Conservation (phyloP, 2,888 invertebrate genomes). For the Lasioglossum villosulum region DNA sequence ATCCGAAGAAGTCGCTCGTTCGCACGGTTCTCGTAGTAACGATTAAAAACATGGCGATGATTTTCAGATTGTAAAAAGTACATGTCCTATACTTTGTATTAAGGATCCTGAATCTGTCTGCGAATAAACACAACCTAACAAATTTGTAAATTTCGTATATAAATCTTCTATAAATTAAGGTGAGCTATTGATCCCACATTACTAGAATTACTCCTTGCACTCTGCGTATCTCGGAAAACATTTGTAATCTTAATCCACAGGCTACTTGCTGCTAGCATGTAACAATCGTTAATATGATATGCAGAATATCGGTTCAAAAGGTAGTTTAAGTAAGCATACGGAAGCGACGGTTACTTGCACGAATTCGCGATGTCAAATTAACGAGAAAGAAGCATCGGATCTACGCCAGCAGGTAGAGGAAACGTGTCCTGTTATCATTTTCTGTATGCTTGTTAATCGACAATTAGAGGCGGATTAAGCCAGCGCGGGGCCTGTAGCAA, state of each 20-base stretch:
- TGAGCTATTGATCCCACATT: not conserved
- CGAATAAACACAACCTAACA: slow-evolving; percentile 39
- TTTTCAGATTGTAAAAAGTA: slow-evolving; percentile 23
- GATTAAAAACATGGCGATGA: slow-evolving; percentile 28
- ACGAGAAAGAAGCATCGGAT: slow-evolving; percentile 49
- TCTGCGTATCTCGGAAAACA: not conserved
- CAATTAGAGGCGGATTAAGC: not conserved
- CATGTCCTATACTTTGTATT: slow-evolving; percentile 5
- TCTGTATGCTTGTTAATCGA: too few relatives aligned
- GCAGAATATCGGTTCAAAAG: slow-evolving; percentile 69
- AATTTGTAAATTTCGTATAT: slow-evolving; percentile 21
- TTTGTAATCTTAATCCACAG: slow-evolving; percentile 9
- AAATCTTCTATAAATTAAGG: slow-evolving; percentile 24
- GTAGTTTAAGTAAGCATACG: slow-evolving; percentile 51
- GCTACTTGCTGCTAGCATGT: slow-evolving; percentile 22
- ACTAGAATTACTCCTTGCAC: not conserved
- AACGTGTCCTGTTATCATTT: not conserved
- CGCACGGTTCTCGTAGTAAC: slow-evolving; percentile 16
- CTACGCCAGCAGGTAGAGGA: slow-evolving; percentile 68
- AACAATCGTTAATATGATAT: slow-evolving; percentile 71
- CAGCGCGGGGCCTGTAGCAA: too few relatives aligned
- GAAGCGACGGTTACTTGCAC: slow-evolving; percentile 49
- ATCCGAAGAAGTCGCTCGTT: slow-evolving; percentile 47
- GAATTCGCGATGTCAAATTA: slow-evolving; percentile 51
- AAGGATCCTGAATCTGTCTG: slow-evolving; percentile 16